Evolutionary conservation across 2,797 vertebrate species (phyloP).

Genomic region (Epinephelus coioides): DNA sequence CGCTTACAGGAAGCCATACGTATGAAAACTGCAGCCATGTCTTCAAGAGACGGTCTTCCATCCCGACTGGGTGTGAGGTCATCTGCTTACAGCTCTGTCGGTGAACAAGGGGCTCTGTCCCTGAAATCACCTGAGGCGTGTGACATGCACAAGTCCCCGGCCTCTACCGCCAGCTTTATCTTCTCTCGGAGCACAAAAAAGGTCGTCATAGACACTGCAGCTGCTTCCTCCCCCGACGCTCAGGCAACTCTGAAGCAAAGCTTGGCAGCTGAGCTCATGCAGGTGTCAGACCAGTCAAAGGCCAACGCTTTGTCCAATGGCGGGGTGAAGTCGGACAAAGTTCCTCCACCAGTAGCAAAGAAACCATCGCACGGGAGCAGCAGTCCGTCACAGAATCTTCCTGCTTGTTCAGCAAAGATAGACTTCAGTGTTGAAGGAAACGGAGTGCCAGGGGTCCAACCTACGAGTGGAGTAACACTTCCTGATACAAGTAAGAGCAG

Average conservation of each 20-base stretch:
- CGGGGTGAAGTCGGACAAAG: constrained; percentile 85
- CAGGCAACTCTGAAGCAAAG: constrained; percentile 90
- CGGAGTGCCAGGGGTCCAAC: constrained; percentile 59
- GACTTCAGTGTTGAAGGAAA: constrained; percentile 81
- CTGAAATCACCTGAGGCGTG: constrained; percentile 69
- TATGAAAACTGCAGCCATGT: constrained; percentile 91
- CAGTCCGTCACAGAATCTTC: constrained; percentile 62
- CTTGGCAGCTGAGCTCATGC: constrained; percentile 90
- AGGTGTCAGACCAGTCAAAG: constrained; percentile 87
- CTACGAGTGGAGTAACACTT: constrained; percentile 65
- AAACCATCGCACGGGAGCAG: constrained; percentile 85
- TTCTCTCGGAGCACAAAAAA: constrained; percentile 94
- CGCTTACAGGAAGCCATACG: constrained; percentile 91
- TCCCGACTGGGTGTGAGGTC: constrained; percentile 74
- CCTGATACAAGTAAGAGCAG: constrained; percentile 80
- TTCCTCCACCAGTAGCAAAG: constrained; percentile 94
- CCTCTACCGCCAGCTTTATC: constrained; percentile 96
- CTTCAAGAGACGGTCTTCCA: constrained; percentile 78
- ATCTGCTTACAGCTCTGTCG: constrained; percentile 35
- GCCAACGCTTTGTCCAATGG: constrained; percentile 66
- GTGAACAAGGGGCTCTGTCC: constrained; percentile 60
- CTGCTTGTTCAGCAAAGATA: constrained; percentile 60
- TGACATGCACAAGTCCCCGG: constrained; percentile 86
- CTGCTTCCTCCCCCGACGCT: constrained; percentile 81
- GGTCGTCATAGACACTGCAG: constrained; percentile 88